phyloP scores from a whole-genome alignment of 2,888 invertebrate species.

The Acronicta psi region DNA sequence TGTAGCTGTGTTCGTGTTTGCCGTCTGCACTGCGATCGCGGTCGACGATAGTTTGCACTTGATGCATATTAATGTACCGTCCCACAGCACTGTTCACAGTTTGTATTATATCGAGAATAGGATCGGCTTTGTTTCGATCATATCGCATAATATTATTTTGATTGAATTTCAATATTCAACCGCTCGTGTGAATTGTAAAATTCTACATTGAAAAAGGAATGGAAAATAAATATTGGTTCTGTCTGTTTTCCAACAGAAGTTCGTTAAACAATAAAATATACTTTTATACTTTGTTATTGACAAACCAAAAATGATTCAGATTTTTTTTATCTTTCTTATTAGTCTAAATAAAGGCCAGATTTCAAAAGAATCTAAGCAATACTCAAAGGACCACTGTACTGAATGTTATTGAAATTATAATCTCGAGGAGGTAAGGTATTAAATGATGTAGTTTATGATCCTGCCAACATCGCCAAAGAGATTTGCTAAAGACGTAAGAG shows the following conservation, averaged over 20 bases:
- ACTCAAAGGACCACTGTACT: neutral
- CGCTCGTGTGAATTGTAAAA: constrained; percentile 13
- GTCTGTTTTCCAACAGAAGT: neutral
- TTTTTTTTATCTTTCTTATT: too few species aligned
- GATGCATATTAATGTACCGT: constrained; percentile 76
- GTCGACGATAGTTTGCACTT: constrained; percentile 71
- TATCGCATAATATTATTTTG: constrained; percentile 39
- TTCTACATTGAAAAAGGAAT: constrained; percentile 7
- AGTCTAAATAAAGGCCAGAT: neutral
- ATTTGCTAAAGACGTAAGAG: constrained; percentile 50
- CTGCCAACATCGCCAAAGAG: constrained; percentile 48
- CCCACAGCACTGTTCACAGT: constrained; percentile 51
- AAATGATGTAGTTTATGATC: constrained; percentile 51
- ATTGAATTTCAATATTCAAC: constrained; percentile 43
- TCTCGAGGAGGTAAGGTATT: constrained; percentile 15
- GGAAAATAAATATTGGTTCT: neutral
- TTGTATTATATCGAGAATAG: constrained; percentile 50
- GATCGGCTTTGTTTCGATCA: constrained; percentile 36
- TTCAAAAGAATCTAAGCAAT: neutral
- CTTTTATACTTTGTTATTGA: too few species aligned
- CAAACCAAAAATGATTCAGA: too few species aligned
- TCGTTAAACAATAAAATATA: too few species aligned
- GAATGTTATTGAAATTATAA: constrained; percentile 21
- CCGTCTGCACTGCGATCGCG: constrained; percentile 58
- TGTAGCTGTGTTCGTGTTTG: constrained; percentile 60